Percentiles rank a stretch among this genome's conserved stretches.
phyloP scores from a whole-genome alignment of 2,888 invertebrate genomes.

The Hemicrepidius hirtus region DNA sequence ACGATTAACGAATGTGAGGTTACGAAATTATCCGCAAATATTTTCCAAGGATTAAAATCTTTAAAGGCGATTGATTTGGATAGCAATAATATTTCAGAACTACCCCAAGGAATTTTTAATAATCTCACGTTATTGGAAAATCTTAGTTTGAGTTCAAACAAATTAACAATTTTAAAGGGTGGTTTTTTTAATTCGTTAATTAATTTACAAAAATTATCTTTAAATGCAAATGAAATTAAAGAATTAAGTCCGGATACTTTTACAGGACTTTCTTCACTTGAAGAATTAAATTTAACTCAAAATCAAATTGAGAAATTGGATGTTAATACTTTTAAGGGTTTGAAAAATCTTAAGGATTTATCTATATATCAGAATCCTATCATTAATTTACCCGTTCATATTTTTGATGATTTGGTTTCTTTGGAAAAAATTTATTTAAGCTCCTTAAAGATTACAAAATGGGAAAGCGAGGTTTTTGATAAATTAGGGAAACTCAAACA shows the following conservation, averaged over 20 bases:
- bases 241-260: slow-evolving; percentile 53
- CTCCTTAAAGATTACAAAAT: slow-evolving; percentile 63
- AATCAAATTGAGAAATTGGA: slow-evolving; percentile 82
- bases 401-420: slow-evolving; percentile 67
- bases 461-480: slow-evolving; percentile 65
- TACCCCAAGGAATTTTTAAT: slow-evolving; percentile 64
- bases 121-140: slow-evolving; percentile 66
- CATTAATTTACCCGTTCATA: slow-evolving; percentile 60
- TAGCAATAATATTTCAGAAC: slow-evolving; percentile 61
- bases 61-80: slow-evolving; percentile 59
- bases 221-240: slow-evolving; percentile 64
- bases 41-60: neutral
- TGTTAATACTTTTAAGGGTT: slow-evolving; percentile 77
- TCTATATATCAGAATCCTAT: slow-evolving; percentile 63
- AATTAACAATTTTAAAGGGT: slow-evolving; percentile 63
- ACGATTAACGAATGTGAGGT: neutral
- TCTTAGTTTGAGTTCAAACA: slow-evolving; percentile 63
- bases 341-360: slow-evolving; percentile 65
- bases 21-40: neutral
- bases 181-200: slow-evolving; percentile 67
- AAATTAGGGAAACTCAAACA: slow-evolving; percentile 66
- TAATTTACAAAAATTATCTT: slow-evolving; percentile 63
- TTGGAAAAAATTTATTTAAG: slow-evolving; percentile 62
- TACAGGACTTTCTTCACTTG: slow-evolving; percentile 14
- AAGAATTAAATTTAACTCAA: slow-evolving; percentile 73